Conservation (phyloP, 2,113 vertebrate species). For the Colius striatus region DNA sequence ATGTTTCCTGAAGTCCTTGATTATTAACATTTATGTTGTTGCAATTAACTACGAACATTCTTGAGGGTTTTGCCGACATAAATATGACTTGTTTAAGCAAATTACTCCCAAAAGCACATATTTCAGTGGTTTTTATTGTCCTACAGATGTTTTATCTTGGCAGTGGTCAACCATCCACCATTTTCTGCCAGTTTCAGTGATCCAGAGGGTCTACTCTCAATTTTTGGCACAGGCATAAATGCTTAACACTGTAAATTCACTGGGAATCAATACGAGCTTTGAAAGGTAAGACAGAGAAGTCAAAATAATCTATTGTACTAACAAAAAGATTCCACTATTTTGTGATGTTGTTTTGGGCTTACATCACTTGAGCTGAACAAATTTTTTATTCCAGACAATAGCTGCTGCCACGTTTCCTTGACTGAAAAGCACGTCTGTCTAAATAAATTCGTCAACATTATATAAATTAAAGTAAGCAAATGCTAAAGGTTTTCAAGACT, state of each 20-base stretch:
- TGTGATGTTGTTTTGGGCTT: neutral
- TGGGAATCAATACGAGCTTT: neutral
- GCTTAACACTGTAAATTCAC: neutral
- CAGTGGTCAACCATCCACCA: neutral
- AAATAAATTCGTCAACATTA: neutral
- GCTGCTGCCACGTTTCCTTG: neutral
- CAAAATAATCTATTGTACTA: neutral
- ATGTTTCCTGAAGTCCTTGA: constrained; percentile 34
- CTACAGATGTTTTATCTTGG: constrained; percentile 11
- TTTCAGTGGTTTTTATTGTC: neutral
- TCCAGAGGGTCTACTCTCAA: neutral
- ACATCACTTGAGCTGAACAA: neutral
- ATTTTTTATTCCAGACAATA: neutral
- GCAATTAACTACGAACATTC: constrained; percentile 17
- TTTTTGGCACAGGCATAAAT: neutral
- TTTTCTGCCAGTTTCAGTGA: neutral
- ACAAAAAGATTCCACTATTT: neutral
- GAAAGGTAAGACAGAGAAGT: neutral
- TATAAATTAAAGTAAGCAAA: neutral
- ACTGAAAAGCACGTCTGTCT: neutral
- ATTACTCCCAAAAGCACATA: constrained; percentile 6
- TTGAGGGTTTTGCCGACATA: constrained; percentile 15
- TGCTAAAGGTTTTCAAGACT: neutral
- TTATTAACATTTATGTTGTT: constrained; percentile 37
- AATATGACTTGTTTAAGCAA: constrained; percentile 31